Conservation (phyloP, 2,888 invertebrate genomes). For the Melanargia galathea region DNA sequence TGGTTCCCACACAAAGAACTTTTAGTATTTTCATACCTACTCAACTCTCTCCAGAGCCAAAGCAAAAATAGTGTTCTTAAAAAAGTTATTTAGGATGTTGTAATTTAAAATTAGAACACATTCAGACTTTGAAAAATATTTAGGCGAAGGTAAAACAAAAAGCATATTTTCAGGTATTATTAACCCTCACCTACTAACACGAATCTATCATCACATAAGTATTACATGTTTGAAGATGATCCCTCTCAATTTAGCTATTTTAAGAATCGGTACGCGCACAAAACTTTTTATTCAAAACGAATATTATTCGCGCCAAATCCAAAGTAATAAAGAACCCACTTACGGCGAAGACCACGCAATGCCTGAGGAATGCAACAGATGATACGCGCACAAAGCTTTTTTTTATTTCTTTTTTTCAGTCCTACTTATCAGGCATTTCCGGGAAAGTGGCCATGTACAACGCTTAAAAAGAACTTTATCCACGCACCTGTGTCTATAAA, state of each 20-base stretch:
- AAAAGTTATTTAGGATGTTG: slow-evolving; percentile 25
- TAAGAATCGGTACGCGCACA: slow-evolving; percentile 53
- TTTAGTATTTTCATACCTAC: too few species aligned
- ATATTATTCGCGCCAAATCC: slow-evolving; percentile 59
- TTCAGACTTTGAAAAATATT: slow-evolving; percentile 46
- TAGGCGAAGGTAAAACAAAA: slow-evolving; percentile 70
- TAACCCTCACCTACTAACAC: slow-evolving; percentile 79
- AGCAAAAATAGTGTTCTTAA: slow-evolving; percentile 1
- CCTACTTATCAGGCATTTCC: slow-evolving; percentile 64
- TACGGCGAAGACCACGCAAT: slow-evolving; percentile 64
- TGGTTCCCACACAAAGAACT: too few species aligned
- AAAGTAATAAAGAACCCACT: slow-evolving; percentile 51
- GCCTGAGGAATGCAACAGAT: slow-evolving; percentile 71
- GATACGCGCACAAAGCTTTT: slow-evolving; percentile 71
- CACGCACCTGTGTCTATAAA: slow-evolving; percentile 29
- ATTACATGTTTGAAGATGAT: slow-evolving; percentile 54
- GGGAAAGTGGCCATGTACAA: slow-evolving; percentile 50
- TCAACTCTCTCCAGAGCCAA: neutral
- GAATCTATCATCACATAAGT: slow-evolving; percentile 64
- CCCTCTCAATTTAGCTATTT: slow-evolving; percentile 61
- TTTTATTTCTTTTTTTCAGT: slow-evolving; percentile 63
- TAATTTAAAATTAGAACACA: slow-evolving; percentile 38
- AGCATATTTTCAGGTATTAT: slow-evolving; percentile 58
- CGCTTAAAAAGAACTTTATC: slow-evolving; percentile 30
- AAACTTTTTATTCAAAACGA: slow-evolving; percentile 40